A percentile compares a stretch with the other conserved stretches of the same genome.
These are phyloP conservation scores for Pygoscelis antarcticus DNA, from an alignment of 2,113 vertebrate genomes.

Conservation along the genomic window DNA sequence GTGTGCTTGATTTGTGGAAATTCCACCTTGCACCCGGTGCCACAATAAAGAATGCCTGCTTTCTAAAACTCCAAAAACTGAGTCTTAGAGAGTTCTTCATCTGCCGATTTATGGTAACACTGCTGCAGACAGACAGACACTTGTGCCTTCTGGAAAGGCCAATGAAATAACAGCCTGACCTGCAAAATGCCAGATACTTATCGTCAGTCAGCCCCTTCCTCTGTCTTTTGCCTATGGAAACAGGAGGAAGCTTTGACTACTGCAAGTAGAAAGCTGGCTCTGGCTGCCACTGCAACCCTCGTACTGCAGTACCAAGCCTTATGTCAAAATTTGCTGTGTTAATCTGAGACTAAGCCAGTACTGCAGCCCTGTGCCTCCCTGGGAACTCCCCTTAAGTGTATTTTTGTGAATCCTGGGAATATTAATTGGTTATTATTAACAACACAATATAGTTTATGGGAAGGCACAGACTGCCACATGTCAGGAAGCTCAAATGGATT, in stretches of 20 bases:
- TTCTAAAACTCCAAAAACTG: no score
- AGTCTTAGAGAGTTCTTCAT: no score
- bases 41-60: no score
- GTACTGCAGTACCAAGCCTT: neutral
- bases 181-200: neutral
- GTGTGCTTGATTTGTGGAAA: no score
- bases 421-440: neutral
- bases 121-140: neutral
- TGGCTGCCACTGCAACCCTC: neutral
- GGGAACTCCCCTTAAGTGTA: neutral
- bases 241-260: neutral
- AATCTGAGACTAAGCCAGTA: neutral
- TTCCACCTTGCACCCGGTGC: no score
- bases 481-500: neutral
- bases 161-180: neutral
- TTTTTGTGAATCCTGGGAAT: neutral
- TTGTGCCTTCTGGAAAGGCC: neutral
- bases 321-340: neutral
- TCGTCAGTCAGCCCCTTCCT: neutral
- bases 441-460: neutral
- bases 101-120: no score
- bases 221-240: neutral
- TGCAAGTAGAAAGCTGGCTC: neutral
- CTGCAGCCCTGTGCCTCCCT: neutral
- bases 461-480: neutral